Evolutionary conservation across 2,888 invertebrate genomes (phyloP).

Genomic region (Thymelicus acteon): DNA sequence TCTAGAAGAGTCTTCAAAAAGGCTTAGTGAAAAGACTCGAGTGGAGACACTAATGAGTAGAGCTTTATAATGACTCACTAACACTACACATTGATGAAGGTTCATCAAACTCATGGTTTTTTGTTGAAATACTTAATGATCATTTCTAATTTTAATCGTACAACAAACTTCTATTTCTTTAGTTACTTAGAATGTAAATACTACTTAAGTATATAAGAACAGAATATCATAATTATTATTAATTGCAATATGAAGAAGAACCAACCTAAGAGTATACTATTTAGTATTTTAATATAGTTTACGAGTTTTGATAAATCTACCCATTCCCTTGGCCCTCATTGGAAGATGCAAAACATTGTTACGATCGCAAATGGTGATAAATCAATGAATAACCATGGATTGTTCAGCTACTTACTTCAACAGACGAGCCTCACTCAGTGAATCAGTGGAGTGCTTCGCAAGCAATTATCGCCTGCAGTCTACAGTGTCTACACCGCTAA

Average conservation of each 20-base stretch:
- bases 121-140: background rate
- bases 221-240: background rate
- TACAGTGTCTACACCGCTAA: slow-evolving; percentile 55
- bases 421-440: slow-evolving; percentile 47
- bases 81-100: slow-evolving; percentile 2
- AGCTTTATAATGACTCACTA: slow-evolving; percentile 22
- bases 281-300: too few relatives aligned
- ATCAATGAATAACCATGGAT: background rate
- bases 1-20: slow-evolving; percentile 31
- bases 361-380: too few relatives aligned
- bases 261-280: too few relatives aligned
- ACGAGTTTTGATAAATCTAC: too few relatives aligned
- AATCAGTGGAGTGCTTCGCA: slow-evolving; percentile 62
- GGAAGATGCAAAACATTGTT: too few relatives aligned
- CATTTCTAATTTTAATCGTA: background rate
- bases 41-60: slow-evolving; percentile 15
- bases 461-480: slow-evolving; percentile 58
- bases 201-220: too few relatives aligned
- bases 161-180: background rate
- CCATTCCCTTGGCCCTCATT: too few relatives aligned
- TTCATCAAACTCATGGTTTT: background rate
- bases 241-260: too few relatives aligned
- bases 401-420: background rate
- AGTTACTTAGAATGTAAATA: background rate
- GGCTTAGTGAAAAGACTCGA: slow-evolving; percentile 27